Evolutionary conservation across 1,140 invertebrate species (phyloP).

Genomic region (Philopotamus ludificatus): DNA sequence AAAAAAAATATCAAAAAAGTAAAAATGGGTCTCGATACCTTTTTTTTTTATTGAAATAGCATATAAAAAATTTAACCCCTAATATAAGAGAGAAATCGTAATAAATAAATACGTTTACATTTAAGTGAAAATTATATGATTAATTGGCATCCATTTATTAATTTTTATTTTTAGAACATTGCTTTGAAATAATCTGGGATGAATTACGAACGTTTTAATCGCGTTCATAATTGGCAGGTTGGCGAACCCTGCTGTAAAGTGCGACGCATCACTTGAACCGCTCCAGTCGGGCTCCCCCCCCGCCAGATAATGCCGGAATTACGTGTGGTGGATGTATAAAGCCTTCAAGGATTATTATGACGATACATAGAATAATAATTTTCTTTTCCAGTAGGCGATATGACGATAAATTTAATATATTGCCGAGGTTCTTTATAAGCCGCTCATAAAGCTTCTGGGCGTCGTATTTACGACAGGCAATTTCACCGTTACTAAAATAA

Average conservation of each 20-base stretch:
- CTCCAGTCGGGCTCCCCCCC: not conserved
- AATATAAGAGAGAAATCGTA: too few species aligned
- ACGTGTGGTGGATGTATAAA: slow-evolving; percentile 33
- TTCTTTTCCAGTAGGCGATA: slow-evolving; percentile 22
- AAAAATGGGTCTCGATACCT: too few species aligned
- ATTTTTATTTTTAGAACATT: not conserved
- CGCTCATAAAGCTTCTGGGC: slow-evolving; percentile 25
- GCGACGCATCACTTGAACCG: not conserved
- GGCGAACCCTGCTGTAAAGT: not conserved
- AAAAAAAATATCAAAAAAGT: too few species aligned
- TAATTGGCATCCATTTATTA: not conserved
- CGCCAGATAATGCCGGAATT: slow-evolving; percentile 24
- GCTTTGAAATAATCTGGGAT: not conserved
- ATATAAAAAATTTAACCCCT: too few species aligned
- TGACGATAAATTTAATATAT: slow-evolving; percentile 37
- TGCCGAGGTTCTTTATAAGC: slow-evolving; percentile 27
- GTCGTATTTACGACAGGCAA: slow-evolving; percentile 34
- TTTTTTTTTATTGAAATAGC: too few species aligned
- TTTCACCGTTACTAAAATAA: slow-evolving; percentile 25
- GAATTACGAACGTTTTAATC: not conserved
- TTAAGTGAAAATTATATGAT: too few species aligned
- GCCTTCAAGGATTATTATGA: slow-evolving; percentile 32
- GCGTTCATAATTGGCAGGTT: not conserved
- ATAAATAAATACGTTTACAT: too few species aligned
- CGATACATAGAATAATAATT: slow-evolving; percentile 37